Conservation (phyloP, 2,797 vertebrate species). For the Bovichtus diacanthus region DNA sequence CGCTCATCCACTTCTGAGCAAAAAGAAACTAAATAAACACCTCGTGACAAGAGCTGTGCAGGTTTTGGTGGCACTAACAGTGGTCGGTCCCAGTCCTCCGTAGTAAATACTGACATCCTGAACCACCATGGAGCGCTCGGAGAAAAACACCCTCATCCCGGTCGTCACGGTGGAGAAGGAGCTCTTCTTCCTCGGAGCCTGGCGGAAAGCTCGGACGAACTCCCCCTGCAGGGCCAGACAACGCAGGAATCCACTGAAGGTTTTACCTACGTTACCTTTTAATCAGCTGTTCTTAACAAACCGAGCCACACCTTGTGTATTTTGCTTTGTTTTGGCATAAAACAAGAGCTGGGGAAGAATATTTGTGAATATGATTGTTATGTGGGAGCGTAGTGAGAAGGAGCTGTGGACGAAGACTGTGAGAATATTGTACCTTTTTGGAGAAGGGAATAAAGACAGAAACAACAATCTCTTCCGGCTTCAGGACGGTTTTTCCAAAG, state of each 20-base stretch:
- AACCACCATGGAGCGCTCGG: constrained; percentile 80
- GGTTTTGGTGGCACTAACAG: constrained; percentile 77
- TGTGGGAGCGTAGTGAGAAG: too few relatives aligned
- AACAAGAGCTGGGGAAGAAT: not conserved
- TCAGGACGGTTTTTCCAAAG: constrained; percentile 83
- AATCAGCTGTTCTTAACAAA: not conserved
- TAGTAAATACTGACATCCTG: constrained; percentile 88
- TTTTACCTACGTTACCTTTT: not conserved
- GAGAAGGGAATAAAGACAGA: constrained; percentile 89
- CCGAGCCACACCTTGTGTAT: not conserved
- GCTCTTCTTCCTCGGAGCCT: constrained; percentile 89
- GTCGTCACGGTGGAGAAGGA: constrained; percentile 87
- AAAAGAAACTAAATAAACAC: constrained; percentile 40
- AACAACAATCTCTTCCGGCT: constrained; percentile 86
- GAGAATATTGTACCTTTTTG: constrained; percentile 81
- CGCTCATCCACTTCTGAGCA: not conserved
- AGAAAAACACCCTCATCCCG: constrained; percentile 90
- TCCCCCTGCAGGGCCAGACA: constrained; percentile 85
- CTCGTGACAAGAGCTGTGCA: constrained; percentile 81
- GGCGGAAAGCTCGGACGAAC: constrained; percentile 88
- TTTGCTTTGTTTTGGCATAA: not conserved
- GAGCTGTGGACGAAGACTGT: too few relatives aligned
- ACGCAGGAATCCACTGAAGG: not conserved
- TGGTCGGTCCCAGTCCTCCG: constrained; percentile 85
- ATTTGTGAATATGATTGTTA: not conserved